Conservation (phyloP, 2,888 invertebrate species). For the Thera britannica region DNA sequence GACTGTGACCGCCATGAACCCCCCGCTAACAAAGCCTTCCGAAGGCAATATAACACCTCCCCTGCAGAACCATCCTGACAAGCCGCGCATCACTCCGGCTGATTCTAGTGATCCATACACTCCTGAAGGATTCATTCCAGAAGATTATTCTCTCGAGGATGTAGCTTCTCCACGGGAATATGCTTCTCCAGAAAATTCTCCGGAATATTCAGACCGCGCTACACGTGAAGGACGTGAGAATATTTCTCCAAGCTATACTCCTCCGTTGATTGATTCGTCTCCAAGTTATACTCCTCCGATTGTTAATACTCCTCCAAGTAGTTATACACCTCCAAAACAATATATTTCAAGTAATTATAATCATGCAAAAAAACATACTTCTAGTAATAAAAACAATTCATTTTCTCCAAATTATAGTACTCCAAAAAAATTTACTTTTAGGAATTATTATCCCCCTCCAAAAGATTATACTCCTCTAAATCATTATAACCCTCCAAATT, state of each 20-base stretch:
- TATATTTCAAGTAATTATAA: neutral
- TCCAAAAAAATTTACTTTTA: neutral
- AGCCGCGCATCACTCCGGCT: neutral
- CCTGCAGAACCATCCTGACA: neutral
- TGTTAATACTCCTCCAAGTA: neutral
- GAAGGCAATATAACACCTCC: neutral
- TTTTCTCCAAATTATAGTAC: neutral
- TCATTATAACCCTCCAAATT: neutral
- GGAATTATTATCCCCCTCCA: neutral
- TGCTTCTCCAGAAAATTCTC: too few species aligned
- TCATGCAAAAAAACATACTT: too few species aligned
- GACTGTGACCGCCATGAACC: too few species aligned
- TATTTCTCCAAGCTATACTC: neutral
- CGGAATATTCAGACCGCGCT: too few species aligned
- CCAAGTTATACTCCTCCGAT: neutral
- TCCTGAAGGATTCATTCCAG: neutral
- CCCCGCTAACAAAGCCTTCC: too few species aligned
- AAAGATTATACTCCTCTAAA: neutral
- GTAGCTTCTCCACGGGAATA: neutral
- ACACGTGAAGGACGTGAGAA: too few species aligned
- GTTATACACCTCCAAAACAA: neutral
- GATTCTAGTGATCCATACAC: neutral
- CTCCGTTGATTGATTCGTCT: neutral
- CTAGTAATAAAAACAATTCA: too few species aligned
- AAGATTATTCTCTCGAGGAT: neutral